Conservation (phyloP, 2,113 vertebrate species). For the Castor canadensis region DNA sequence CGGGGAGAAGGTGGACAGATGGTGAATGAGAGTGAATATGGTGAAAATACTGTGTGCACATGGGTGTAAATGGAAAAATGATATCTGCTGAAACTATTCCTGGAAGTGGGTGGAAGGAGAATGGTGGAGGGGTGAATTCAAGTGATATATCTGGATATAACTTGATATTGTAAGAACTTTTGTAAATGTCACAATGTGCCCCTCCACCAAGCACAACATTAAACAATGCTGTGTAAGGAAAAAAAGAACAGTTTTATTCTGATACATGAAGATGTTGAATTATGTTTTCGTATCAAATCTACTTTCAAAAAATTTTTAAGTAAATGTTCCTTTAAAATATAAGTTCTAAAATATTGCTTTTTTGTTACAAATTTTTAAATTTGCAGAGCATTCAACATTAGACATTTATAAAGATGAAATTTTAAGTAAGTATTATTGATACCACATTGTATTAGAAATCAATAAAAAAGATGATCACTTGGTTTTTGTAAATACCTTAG, state of each 20-base stretch:
- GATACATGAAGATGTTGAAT: neutral
- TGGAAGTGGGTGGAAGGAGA: too few relatives aligned
- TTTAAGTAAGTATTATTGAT: neutral
- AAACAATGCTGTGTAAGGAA: neutral
- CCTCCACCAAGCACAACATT: too few relatives aligned
- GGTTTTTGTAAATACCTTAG: neutral
- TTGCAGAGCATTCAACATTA: neutral
- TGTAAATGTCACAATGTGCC: too few relatives aligned
- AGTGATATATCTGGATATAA: too few relatives aligned
- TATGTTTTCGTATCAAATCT: neutral
- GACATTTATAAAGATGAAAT: neutral
- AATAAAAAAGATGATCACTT: neutral
- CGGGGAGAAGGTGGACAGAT: too few relatives aligned
- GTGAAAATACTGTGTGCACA: too few relatives aligned
- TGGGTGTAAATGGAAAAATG: too few relatives aligned
- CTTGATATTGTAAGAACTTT: too few relatives aligned
- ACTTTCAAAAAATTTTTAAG: neutral
- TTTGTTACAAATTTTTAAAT: neutral
- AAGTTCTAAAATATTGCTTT: neutral
- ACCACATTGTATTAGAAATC: neutral
- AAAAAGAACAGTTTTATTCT: neutral
- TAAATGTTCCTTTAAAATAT: neutral
- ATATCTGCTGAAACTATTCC: too few relatives aligned
- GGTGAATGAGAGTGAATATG: too few relatives aligned
- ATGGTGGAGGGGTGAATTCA: too few relatives aligned